Evolutionary conservation across 2,888 invertebrate species (phyloP), one percentile per base, ranked within the genome.

Genomic region (Micoletzkya japonica): DNA sequence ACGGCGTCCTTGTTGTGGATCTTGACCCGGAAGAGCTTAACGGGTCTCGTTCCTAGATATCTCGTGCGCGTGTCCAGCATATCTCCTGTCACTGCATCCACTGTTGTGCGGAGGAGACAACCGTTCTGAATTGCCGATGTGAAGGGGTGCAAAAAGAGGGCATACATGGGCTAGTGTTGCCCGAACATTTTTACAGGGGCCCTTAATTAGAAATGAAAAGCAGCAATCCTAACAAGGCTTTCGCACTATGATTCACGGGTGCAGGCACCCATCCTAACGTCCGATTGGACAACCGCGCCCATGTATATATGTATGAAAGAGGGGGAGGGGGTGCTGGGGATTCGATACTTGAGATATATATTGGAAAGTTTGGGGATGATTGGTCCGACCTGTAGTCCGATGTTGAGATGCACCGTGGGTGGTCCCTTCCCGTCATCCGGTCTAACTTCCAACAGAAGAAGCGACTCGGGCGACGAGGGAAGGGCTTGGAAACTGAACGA

Each of bases 1-100:
- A 90, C 96, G 0, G 97, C 95, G 87, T 98, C 95, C 14, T 93
- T 91, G 20, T 93, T 93, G 85, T 98, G 97, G 90, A 97, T 95
- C 75, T 91, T 90, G 70, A 98, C 95, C 85, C 94, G 90, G 87
- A 97, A 98, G 4, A 98, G 89, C 87, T 97, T 96, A 0, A 98
- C 97, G 0, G 97, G 93, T 64, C 94, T 89, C 0, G 94, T 93
- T 32, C 98, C 98, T 61, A 98, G 89, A 87, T 98, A 99, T 87
- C 98, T 90, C 0, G 97, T 97, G 7, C 98, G 90, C 0, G 97
- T 97, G 85, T 99, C 98, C 2, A 95, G 93, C 79, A 98, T 89
- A 86, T 96, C 96, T 0, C 98, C 98, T 54, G 94, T 94, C 28
- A 95, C 93, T 0, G 93, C 93, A 88, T 97, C 97, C 39, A 97